Conservation (phyloP, 2,797 vertebrate genomes). For the Esox masquinongy region DNA sequence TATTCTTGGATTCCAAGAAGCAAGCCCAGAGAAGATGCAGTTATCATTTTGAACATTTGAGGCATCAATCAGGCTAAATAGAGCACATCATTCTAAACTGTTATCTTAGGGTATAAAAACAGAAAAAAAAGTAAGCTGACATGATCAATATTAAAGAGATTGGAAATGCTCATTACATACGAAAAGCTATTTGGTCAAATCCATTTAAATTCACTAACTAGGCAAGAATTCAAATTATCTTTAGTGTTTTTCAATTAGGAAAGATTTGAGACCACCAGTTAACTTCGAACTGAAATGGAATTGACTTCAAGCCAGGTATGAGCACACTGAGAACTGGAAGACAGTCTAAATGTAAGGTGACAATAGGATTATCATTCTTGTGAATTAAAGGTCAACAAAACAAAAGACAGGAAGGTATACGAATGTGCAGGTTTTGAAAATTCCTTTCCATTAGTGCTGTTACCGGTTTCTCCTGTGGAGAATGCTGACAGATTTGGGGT, state of each 20-base stretch:
- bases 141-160: not conserved
- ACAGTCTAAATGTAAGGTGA: not conserved
- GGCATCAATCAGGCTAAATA: conserved; percentile 35
- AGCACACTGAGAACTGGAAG: not conserved
- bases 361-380: not conserved
- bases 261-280: no score
- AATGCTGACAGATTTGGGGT: not conserved
- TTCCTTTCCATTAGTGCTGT: not conserved
- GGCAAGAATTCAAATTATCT: no score
- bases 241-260: no score
- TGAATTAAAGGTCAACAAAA: not conserved
- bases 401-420: not conserved
- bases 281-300: not conserved
- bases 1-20: conserved; percentile 87
- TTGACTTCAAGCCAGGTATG: not conserved
- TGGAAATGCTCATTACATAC: not conserved
- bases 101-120: conserved; percentile 26
- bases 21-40: conserved; percentile 25
- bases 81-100: conserved; percentile 28
- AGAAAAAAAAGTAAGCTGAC: conserved; percentile 19
- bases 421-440: not conserved
- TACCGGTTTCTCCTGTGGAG: not conserved
- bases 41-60: conserved; percentile 39
- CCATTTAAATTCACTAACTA: not conserved
- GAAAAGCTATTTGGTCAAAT: not conserved